Evolutionary conservation across 2,888 invertebrate genomes (phyloP).

Genomic region (Emmelina monodactyla): DNA sequence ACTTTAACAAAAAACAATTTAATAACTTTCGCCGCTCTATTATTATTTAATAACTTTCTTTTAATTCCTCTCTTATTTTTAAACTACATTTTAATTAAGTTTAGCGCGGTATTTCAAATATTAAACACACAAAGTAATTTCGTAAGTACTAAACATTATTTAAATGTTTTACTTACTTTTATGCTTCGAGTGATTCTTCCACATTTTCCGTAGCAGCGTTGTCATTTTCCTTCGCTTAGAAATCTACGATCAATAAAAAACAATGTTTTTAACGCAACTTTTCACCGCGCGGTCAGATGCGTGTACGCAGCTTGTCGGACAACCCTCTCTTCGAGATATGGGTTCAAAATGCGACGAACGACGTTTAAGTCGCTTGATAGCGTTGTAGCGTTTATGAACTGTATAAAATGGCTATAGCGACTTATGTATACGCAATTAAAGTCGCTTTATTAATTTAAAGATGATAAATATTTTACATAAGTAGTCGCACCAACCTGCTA

Average conservation of each 20-base stretch:
- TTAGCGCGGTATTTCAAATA: too few species aligned
- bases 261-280: slow-evolving; percentile 22
- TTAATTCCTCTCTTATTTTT: too few species aligned
- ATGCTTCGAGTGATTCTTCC: slow-evolving; percentile 72
- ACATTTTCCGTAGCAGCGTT: slow-evolving; percentile 70
- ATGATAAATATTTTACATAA: too few species aligned
- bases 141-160: slow-evolving; percentile 4
- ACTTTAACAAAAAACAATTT: too few species aligned
- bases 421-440: too few species aligned
- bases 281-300: slow-evolving; percentile 34
- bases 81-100: too few species aligned
- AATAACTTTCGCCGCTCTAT: too few species aligned
- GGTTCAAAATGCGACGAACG: slow-evolving; percentile 16
- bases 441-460: too few species aligned
- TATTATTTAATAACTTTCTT: too few species aligned
- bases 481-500: too few species aligned
- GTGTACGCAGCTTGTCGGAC: slow-evolving; percentile 21
- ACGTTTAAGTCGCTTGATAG: background rate
- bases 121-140: background rate
- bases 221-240: slow-evolving; percentile 37
- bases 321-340: slow-evolving; percentile 29
- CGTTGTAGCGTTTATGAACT: too few species aligned
- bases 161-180: slow-evolving; percentile 65
- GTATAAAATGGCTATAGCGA: too few species aligned
- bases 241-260: background rate